Conservation (phyloP, 1,140 invertebrate genomes). For the Macrobrachium nipponense region DNA sequence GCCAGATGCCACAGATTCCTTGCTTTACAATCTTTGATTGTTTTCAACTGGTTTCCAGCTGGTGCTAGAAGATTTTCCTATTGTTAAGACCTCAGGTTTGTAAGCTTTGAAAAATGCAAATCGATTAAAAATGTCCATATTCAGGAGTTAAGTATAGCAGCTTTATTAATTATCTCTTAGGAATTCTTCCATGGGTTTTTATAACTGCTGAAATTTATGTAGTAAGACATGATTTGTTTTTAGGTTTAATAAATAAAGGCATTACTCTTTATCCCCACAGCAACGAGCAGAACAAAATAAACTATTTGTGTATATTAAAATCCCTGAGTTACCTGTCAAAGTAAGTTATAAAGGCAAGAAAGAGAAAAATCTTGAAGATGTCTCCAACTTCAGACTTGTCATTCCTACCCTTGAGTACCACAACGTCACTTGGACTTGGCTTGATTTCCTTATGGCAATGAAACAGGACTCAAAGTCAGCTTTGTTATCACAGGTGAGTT, state of each 20-base stretch:
- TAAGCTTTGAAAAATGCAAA: no score
- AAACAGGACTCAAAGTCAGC: constrained; percentile 93
- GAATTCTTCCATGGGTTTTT: no score
- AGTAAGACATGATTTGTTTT: no score
- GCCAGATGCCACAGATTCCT: no score
- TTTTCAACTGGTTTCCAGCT: no score
- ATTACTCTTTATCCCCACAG: constrained; percentile 29
- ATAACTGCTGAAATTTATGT: no score
- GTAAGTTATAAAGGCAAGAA: constrained; percentile 98
- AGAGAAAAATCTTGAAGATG: constrained; percentile 97
- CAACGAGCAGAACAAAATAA: constrained; percentile 98
- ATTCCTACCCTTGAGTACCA: constrained; percentile 98
- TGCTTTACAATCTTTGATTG: no score
- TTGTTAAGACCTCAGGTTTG: no score
- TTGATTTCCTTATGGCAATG: constrained; percentile 95
- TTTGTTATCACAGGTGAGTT: constrained; percentile 81
- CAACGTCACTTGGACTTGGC: constrained; percentile 99
- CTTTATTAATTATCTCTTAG: no score
- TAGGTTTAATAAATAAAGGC: not conserved
- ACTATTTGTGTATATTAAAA: constrained; percentile 77
- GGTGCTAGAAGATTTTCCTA: no score
- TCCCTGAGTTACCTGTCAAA: constrained; percentile 93
- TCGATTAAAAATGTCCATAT: no score
- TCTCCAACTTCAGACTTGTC: constrained; percentile 91
- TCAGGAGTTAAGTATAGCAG: no score